Evolutionary conservation across 2,113 vertebrate genomes (phyloP).

Genomic region (Nipponia nippon): DNA sequence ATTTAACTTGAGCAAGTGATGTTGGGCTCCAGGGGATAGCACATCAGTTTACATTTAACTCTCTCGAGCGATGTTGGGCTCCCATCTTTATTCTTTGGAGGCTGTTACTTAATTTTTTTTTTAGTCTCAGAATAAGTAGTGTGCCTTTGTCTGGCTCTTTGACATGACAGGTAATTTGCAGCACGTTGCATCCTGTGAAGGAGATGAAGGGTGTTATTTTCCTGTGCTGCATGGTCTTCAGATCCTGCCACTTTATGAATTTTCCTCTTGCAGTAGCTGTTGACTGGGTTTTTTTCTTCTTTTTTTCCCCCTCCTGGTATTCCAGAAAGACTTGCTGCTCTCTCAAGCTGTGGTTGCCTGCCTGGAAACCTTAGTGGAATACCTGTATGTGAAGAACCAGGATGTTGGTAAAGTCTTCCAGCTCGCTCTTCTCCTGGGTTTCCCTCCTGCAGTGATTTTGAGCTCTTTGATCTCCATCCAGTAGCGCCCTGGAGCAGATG

Average conservation of each 20-base stretch:
- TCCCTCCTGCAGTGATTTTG: background rate
- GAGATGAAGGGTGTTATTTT: constrained; percentile 41
- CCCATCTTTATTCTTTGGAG: background rate
- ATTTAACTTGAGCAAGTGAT: background rate
- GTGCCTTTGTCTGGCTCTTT: background rate
- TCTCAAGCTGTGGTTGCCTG: constrained; percentile 82
- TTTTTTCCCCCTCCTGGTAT: constrained; percentile 21
- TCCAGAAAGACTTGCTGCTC: constrained; percentile 85
- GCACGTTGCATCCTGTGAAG: background rate
- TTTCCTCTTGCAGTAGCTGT: background rate
- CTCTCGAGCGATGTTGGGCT: background rate
- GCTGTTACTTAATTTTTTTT: background rate
- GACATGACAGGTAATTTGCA: constrained; percentile 29
- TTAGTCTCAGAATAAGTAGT: background rate
- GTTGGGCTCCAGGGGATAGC: background rate
- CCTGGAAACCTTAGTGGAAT: constrained; percentile 83
- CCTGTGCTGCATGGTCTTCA: background rate
- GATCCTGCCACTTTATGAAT: background rate
- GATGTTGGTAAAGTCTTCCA: constrained; percentile 74
- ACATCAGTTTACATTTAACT: background rate
- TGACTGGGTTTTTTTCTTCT: background rate
- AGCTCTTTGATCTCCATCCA: background rate
- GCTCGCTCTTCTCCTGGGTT: background rate
- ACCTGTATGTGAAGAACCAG: constrained; percentile 77
- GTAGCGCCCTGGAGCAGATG: background rate